Base-by-base conservation (phyloP, 2,113 vertebrate genomes). In the Ursus arctos region DNA sequence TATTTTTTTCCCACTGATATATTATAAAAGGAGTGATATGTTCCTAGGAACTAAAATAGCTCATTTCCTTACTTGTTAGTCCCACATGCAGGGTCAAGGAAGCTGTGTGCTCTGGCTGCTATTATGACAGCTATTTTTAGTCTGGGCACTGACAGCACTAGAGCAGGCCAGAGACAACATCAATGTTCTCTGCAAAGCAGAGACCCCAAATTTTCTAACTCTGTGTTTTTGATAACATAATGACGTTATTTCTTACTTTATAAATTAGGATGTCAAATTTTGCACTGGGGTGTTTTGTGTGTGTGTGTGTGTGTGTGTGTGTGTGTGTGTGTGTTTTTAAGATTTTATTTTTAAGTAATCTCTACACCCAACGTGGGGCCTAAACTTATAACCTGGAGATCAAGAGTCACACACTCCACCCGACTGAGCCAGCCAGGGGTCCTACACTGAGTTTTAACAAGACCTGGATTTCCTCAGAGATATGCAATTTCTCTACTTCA, bases 121-220 rank as follows among this genome's bases (percentile, higher is more conserved):
- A 24, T 59, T 67, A 40, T 21, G 31, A 67, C 7, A 49, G 57
- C 51, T 96, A 95, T 92, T 96, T 92, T 98, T 84, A 96, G 80
- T 63, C 83, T 55, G 24, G 72, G 36, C 89, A 92, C 85, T 57
- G 33, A 96, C 28, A 94, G 51, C 65, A 71, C 49, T 61, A 18
- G 21, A 93, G 91, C 21, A 93, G 77, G 51, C 36, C 76, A 90
- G 31, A 91, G 69, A 90, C 63, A 95, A 69, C 47, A 95, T 26
- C 63, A 94, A 92, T 53, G 36, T 88, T 49, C 71, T 91, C 16
- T 72, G 28, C 15, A 91, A 43, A 28, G 15, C 24, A 82, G 49
- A 93, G 67, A 47, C 31, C 22, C 57, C 49, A 72, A n/a, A 91
- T 94, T 94, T 67, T 31, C 0, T 24, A 89, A 77, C 28, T 59